Base-by-base conservation (phyloP, 1,140 invertebrate species). In the Ostrea edulis region DNA sequence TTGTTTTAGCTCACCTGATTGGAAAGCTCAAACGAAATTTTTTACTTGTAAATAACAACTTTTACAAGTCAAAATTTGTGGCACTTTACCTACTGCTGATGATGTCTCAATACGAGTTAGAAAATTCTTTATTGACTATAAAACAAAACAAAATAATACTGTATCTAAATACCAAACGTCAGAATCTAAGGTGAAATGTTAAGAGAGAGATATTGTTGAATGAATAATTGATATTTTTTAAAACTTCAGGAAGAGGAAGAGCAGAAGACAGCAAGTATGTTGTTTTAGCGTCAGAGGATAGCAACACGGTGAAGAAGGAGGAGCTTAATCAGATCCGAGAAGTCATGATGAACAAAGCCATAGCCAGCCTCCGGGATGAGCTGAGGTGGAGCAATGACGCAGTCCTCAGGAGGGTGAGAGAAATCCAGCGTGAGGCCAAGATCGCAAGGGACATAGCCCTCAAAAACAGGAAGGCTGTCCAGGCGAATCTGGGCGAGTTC, bases 271-370 rank as follows among this genome's bases (percentile, higher is more conserved):
- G 92, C 81, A 83, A 89, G 58, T 93, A 90, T 90, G 65, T 90
- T 12, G 81, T 93, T 9, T 44, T 93, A 25, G 91, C 91, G 35
- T 87, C 84, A 20, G 84, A 89, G 20, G 87, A 89, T n/a, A 85
- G 87, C n/a, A 88, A 90, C 14, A 89, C 88, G 22, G 90, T 89
- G 0, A 88, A 91, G 68, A 93, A 92, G 85, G 93, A 93, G 81
- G 90, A 93, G 62, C 85, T 92, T 11, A 93, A 93, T 86, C 35
- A 88, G 35, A 91, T 93, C 20, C 22, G 92, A 53, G 93, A 93
- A 68, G 83, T 85, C 22, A 92, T 93, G 90, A 93, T 93, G 92
- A 89, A 90, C 5, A 82, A 91, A 71, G 92, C 92, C 8, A 92
- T 93, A 22, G 65, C 68, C n/a, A 35, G 87, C 11, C 71, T 92